Base-by-base conservation (phyloP, 1,140 invertebrate species). In the Drosophila suzukii region DNA sequence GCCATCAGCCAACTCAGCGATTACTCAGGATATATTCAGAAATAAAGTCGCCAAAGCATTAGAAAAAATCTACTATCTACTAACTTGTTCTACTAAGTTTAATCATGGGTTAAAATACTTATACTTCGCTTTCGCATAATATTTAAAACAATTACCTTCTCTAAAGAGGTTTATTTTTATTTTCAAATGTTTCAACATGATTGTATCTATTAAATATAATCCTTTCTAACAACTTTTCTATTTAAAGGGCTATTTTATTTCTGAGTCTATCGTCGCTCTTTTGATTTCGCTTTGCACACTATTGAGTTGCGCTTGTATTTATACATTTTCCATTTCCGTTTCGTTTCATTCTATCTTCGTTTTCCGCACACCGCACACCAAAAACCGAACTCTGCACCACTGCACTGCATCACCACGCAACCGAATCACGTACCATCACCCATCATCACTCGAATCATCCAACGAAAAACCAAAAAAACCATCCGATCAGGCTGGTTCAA, bases 401-500 rank as follows among this genome's bases (percentile, higher is more conserved):
- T 57, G 61, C 65, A 78, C 71, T 59, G 57, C 56, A 60, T 60
- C 30, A 50, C 34, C 51, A 34, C 38, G 38, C 8, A 46, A 46
- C 11, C 12, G 13, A 59, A 62, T 27, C 59, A 71, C 58, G 24
- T 39, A 61, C 50, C 58, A 24, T 5, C 30, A 50, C 12, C 20
- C 24, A 17, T 46, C 55, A 65, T 57, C 53, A 61, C 50, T 50
- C 46, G 39, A 61, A 30, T 54, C 43, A 68, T 54, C 66, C 4
- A 51, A 51, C n/a, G 8, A 36, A 43, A 17, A 55, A 66, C 36
- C 44, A 56, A 49, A 27, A 49, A 27, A 53, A 76, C 54, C 59
- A 50, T 65, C 41, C 58, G 24, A 66, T 11, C 91, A 94, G 94
- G 94, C 93, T 94, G 94, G 94, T 93, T 94, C 92, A 94, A 94